Conservation (phyloP, 2,888 invertebrate species). For the Brachyptera risi region DNA sequence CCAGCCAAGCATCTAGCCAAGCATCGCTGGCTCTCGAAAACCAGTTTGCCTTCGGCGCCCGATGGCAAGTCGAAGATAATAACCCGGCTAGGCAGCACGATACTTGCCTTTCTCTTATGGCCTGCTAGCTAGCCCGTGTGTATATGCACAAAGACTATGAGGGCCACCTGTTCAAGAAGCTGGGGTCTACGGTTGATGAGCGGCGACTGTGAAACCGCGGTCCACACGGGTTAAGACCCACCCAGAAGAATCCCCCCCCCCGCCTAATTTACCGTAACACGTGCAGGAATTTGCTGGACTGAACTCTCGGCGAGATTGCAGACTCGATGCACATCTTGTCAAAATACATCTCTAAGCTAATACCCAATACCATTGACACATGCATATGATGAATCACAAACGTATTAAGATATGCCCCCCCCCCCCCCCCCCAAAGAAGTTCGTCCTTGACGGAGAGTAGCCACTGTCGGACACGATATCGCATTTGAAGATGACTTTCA, state of each 20-base stretch:
- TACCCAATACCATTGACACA: no score
- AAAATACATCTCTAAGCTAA: no score
- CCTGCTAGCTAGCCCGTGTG: background rate
- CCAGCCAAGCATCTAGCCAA: background rate
- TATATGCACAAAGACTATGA: background rate
- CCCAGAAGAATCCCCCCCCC: background rate
- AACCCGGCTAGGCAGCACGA: background rate
- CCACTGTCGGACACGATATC: no score
- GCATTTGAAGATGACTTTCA: no score
- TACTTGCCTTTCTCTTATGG: background rate
- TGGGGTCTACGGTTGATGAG: no score
- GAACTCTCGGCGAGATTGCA: no score
- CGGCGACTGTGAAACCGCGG: no score
- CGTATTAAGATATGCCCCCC: no score
- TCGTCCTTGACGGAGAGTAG: no score
- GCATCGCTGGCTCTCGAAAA: slow-evolving; percentile 36
- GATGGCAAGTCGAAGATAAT: slow-evolving; percentile 16
- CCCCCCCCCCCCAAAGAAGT: no score
- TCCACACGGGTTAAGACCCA: background rate
- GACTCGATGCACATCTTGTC: no score
- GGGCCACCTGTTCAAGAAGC: slow-evolving; percentile 5
- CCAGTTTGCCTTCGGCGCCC: slow-evolving; percentile 43
- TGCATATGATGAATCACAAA: no score
- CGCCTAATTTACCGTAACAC: slow-evolving; percentile 1
- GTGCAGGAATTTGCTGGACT: slow-evolving; percentile 11